Base-by-base conservation (phyloP, 2,888 invertebrate species). In the Gastracanthus pulcherrimus region DNA sequence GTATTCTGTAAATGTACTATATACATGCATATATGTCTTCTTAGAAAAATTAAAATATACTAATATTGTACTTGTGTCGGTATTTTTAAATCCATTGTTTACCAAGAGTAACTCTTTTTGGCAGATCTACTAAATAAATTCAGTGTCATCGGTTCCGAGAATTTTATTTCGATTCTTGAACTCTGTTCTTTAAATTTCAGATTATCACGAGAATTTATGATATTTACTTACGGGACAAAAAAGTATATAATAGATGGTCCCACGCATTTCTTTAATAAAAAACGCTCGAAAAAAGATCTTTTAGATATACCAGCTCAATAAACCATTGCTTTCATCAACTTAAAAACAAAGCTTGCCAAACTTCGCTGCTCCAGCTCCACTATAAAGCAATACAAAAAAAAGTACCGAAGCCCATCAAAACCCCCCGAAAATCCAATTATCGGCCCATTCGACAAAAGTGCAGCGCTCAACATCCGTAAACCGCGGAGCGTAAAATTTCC, bases 111-210 rank as follows among this genome's bases (percentile, higher is more conserved):
- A 36, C 36, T 62, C 31, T 62, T 62, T 34, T 36, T 34, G 19
- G 62, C 62, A n/a, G n/a, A n/a, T n/a, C n/a, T n/a, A n/a, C n/a
- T 62, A 11, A 19, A 62, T 62, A 36, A 62, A 62, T 62, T 34
- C n/a, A 34, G 34, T 19, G 36, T 67, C 67, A n/a, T 67, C 41
- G 23, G 16, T 67, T 67, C 67, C 67, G 29, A 67, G 67, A 67
- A 67, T 41, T 26, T 45, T 67, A 67, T 45, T 67, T 67, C 67
- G 41, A 67, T 29, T 29, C 34, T 62, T 62, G 62, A 34, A 29
- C 62, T 31, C 34, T 34, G 34, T 62, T 62, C 67, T 67, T 41
- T 41, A 67, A 67, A 67, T 67, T 29, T 26, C 36, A 67, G 41
- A 67, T 41, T 67, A 67, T 45, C 36, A 6, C 26, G 29, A 45